phyloP scores from a whole-genome alignment of 23 tunicate species.

The Oikopleura vanhoeffeni region DNA sequence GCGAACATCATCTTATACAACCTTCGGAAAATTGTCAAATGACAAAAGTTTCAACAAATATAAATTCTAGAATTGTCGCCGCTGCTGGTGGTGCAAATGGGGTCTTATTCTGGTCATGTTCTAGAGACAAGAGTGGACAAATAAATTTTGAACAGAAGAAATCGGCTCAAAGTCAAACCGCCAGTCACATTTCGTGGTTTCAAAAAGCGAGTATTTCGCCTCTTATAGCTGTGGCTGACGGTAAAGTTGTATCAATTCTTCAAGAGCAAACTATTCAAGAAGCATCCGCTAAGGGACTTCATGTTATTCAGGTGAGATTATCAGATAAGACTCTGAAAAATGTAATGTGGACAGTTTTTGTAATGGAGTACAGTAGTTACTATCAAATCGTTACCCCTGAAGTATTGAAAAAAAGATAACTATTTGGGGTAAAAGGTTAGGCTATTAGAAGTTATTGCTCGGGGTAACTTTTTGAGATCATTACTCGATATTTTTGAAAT shows the following conservation, averaged over 20 bases:
- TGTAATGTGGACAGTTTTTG: too few relatives aligned
- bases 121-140: background rate
- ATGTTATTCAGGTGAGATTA: background rate
- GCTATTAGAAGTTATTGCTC: too few relatives aligned
- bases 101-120: background rate
- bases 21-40: background rate
- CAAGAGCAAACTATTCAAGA: background rate
- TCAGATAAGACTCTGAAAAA: too few relatives aligned
- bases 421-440: too few relatives aligned
- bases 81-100: background rate
- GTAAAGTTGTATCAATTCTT: background rate
- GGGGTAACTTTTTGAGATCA: too few relatives aligned
- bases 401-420: too few relatives aligned
- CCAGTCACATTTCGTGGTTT: background rate
- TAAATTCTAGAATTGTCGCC: background rate
- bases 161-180: background rate
- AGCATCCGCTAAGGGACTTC: background rate
- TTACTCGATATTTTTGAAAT: too few relatives aligned
- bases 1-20: constrained; percentile 8
- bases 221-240: background rate
- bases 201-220: background rate
- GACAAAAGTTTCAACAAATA: background rate
- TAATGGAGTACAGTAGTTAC: too few relatives aligned
- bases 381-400: too few relatives aligned
- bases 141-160: background rate